These are phyloP conservation scores for Agrotis clavis DNA, from an alignment of 2,888 invertebrate species.

Conservation along the genomic window DNA sequence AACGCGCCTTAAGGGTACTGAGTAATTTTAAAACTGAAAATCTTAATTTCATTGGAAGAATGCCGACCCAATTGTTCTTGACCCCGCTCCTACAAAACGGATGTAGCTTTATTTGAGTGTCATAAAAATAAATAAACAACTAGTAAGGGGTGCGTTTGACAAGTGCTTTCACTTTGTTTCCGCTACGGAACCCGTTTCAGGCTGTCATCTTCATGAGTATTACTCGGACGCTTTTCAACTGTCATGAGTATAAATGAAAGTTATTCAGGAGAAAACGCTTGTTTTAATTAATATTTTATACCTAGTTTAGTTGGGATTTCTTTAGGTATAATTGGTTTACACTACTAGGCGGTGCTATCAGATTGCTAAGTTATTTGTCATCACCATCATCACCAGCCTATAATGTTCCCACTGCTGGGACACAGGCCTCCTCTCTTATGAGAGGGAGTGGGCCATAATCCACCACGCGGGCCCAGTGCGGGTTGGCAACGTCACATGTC, in stretches of 20 bases:
- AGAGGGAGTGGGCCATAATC: too few species aligned
- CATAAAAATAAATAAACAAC: slow-evolving; percentile 58
- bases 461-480: too few species aligned
- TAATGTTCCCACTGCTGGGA: too few species aligned
- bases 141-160: slow-evolving; percentile 65
- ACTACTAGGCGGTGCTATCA: background rate
- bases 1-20: too few species aligned
- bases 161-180: slow-evolving; percentile 64
- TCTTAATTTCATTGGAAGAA: slow-evolving; percentile 3
- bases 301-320: background rate
- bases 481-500: too few species aligned
- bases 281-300: slow-evolving; percentile 40
- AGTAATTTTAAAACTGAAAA: slow-evolving; percentile 1
- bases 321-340: slow-evolving; percentile 4
- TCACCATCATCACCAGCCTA: too few species aligned
- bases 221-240: slow-evolving; percentile 54
- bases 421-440: too few species aligned
- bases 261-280: slow-evolving; percentile 41
- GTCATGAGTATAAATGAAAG: slow-evolving; percentile 47
- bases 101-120: slow-evolving; percentile 31
- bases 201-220: slow-evolving; percentile 63
- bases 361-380: background rate
- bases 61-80: slow-evolving; percentile 4
- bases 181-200: slow-evolving; percentile 62
- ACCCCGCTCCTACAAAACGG: slow-evolving; percentile 2